phyloP scores from a whole-genome alignment of 92 coral and sea anemone species.

The Bergia puertoricense region DNA sequence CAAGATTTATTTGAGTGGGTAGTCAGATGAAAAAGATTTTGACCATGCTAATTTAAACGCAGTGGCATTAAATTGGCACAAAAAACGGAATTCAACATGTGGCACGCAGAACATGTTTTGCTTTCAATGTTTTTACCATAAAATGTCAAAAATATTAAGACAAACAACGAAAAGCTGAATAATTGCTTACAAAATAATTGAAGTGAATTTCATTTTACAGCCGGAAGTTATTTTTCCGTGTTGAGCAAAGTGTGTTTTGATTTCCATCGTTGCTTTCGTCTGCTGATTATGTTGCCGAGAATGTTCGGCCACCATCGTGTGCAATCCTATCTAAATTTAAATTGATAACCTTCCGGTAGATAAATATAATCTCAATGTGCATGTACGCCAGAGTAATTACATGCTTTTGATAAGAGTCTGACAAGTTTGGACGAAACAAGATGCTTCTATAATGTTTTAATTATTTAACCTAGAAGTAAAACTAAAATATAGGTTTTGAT shows the following conservation, averaged over 20 bases:
- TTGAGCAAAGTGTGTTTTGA: slow-evolving; percentile 1
- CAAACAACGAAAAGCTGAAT: background rate
- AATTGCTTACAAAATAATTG: background rate
- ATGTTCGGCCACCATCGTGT: background rate
- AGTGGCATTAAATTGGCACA: background rate
- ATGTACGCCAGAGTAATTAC: background rate
- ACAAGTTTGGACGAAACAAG: background rate
- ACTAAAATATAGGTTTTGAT: no score
- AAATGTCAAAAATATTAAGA: background rate
- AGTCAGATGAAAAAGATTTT: background rate
- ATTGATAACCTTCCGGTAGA: background rate
- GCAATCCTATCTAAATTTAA: background rate
- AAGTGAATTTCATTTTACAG: background rate
- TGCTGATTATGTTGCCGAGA: background rate
- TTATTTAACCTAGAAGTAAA: background rate
- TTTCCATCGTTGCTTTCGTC: slow-evolving; percentile 14
- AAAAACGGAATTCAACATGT: no score
- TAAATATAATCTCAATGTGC: background rate
- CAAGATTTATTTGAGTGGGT: background rate
- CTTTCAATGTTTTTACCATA: no score
- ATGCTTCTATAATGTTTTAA: no score
- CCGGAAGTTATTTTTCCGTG: background rate
- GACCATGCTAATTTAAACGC: background rate
- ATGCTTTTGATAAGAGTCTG: background rate
- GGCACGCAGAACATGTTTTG: no score